These are phyloP conservation scores for Alouatta palliata DNA, from an alignment of 2,113 vertebrate genomes.

Conservation along the genomic window DNA sequence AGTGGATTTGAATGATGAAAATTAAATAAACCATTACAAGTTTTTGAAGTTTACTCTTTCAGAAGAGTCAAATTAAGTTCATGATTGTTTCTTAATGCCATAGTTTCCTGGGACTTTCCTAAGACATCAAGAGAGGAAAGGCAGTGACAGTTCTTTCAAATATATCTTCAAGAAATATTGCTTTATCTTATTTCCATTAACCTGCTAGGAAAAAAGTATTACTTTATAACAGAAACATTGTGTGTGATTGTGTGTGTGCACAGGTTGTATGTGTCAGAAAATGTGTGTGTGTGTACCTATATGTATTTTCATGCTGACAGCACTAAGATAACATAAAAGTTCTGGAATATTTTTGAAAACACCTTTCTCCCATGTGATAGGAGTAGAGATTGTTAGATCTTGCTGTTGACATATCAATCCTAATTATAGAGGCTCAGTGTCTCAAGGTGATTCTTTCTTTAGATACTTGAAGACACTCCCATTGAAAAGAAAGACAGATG, in stretches of 20 bases:
- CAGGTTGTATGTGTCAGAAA: neutral
- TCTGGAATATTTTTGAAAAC: constrained; percentile 31
- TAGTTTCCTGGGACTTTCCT: neutral
- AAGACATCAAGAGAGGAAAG: constrained; percentile 19
- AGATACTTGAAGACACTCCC: constrained; percentile 1
- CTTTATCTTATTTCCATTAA: neutral
- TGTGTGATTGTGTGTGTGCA: neutral
- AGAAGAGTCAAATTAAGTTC: constrained; percentile 41
- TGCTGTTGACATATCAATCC: neutral
- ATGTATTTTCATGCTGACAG: neutral
- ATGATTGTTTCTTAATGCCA: neutral
- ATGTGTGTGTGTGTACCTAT: neutral
- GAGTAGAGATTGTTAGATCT: neutral
- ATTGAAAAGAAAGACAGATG: neutral
- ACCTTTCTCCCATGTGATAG: neutral
- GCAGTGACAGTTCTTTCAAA: neutral
- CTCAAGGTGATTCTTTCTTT: neutral
- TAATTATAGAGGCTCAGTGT: constrained; percentile 39
- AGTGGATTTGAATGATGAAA: neutral
- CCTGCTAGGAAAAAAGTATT: neutral
- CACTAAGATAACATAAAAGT: neutral
- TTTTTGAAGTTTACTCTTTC: constrained; percentile 49
- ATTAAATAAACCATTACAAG: neutral
- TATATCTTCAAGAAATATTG: neutral
- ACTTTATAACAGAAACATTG: neutral